Conservation (phyloP, 2,113 vertebrate genomes). For the Rhagologus leucostigma region DNA sequence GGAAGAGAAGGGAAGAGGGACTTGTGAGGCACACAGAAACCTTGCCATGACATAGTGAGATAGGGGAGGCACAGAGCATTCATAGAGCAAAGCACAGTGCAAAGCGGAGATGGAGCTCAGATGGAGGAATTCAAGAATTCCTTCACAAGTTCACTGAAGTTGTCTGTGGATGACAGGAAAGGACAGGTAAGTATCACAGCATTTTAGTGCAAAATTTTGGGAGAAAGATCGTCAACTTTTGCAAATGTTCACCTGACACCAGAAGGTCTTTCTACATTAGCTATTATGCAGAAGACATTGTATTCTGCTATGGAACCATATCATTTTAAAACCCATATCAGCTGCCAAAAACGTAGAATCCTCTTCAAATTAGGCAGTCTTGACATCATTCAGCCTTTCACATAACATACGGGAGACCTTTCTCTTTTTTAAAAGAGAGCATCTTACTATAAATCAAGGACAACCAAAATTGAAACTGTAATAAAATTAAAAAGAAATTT, state of each 20-base stretch:
- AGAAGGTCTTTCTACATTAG: neutral
- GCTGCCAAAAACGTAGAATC: neutral
- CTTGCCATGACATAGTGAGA: neutral
- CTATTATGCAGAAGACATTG: neutral
- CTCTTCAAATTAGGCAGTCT: neutral
- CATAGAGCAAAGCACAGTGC: neutral
- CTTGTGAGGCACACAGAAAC: neutral
- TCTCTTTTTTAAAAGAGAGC: neutral
- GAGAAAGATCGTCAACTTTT: neutral
- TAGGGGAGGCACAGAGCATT: neutral
- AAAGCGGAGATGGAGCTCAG: accelerated
- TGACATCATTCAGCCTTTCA: neutral
- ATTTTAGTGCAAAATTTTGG: neutral
- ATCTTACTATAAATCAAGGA: neutral
- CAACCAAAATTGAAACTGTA: neutral
- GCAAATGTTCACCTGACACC: neutral
- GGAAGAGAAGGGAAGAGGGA: neutral
- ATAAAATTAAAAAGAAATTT: neutral
- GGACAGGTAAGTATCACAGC: neutral
- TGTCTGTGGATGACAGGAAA: neutral
- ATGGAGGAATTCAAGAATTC: neutral
- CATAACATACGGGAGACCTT: neutral
- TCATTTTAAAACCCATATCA: neutral
- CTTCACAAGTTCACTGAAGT: neutral
- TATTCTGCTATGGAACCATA: neutral